These are phyloP conservation scores for Chascanopsetta lugubris DNA, from an alignment of 2,113 vertebrate genomes.

Conservation along the genomic window DNA sequence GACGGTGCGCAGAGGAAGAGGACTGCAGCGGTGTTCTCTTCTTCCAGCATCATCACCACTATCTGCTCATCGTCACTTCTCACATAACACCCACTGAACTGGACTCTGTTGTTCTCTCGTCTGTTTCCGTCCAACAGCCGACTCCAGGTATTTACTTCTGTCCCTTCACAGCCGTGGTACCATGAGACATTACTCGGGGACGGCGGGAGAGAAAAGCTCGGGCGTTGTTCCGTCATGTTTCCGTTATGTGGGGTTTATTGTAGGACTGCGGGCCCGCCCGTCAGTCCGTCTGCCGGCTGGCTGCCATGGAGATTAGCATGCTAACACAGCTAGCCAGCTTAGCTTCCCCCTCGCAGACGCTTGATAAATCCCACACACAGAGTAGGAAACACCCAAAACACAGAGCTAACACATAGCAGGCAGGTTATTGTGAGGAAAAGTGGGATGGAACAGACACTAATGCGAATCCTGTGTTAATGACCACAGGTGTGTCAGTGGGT, in stretches of 20 bases:
- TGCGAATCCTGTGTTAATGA: background rate
- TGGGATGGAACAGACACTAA: background rate
- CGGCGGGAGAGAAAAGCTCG: background rate
- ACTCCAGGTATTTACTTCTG: conserved; percentile 49
- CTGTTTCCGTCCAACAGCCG: conserved; percentile 4
- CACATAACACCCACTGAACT: conserved; percentile 39
- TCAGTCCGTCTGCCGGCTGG: conserved; percentile 60
- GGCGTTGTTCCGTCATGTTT: conserved; percentile 18
- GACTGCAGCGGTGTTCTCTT: conserved; percentile 12
- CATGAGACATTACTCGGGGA: background rate
- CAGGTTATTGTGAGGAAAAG: background rate
- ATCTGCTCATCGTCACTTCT: conserved; percentile 1
- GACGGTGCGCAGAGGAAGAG: conserved; percentile 27
- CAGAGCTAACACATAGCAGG: accelerated
- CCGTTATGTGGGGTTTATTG: conserved; percentile 33
- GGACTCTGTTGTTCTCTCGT: conserved; percentile 2
- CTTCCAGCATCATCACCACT: conserved; percentile 76
- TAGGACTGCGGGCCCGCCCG: conserved; percentile 55
- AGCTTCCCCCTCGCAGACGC: background rate
- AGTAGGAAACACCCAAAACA: background rate
- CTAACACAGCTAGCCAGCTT: conserved; percentile 41
- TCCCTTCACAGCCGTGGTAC: background rate
- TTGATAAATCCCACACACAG: background rate
- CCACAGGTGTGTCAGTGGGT: conserved; percentile 7
- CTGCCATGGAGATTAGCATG: conserved; percentile 67